phyloP scores from a whole-genome alignment of 2,113 vertebrate species.

The Symphodus melops region DNA sequence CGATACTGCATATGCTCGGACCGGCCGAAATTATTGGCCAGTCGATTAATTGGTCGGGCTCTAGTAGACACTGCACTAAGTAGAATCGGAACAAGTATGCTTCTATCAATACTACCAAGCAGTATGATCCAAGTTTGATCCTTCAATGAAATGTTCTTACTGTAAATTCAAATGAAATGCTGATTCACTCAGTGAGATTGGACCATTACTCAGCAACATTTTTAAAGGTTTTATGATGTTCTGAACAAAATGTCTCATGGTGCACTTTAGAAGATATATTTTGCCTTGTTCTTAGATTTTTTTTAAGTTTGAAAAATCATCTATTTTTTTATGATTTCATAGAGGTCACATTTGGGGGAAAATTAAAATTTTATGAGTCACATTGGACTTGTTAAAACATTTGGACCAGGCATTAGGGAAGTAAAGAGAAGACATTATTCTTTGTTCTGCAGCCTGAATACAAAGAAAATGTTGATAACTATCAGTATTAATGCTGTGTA shows the following conservation, averaged over 20 bases:
- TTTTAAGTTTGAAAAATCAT: not conserved
- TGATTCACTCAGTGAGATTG: not conserved
- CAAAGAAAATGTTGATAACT: too few species aligned
- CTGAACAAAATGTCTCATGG: not conserved
- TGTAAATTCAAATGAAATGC: conserved; percentile 22
- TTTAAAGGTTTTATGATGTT: not conserved
- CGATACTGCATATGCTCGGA: too few species aligned
- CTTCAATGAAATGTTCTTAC: conserved; percentile 6
- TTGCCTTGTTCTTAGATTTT: not conserved
- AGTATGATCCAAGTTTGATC: not conserved
- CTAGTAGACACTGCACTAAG: not conserved
- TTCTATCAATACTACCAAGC: not conserved
- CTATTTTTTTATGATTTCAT: conserved; percentile 26
- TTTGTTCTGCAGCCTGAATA: too few species aligned
- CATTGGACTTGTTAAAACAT: too few species aligned
- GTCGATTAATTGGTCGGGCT: too few species aligned
- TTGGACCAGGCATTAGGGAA: too few species aligned
- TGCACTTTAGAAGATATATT: not conserved
- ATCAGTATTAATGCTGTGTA: too few species aligned
- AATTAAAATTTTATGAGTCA: too few species aligned
- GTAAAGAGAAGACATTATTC: too few species aligned
- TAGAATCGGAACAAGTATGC: not conserved
- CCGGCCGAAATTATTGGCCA: too few species aligned
- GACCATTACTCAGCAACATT: not conserved
- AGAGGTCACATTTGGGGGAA: too few species aligned